phyloP scores from a whole-genome alignment of 2,113 vertebrate species.

The Hiodon alosoides region DNA sequence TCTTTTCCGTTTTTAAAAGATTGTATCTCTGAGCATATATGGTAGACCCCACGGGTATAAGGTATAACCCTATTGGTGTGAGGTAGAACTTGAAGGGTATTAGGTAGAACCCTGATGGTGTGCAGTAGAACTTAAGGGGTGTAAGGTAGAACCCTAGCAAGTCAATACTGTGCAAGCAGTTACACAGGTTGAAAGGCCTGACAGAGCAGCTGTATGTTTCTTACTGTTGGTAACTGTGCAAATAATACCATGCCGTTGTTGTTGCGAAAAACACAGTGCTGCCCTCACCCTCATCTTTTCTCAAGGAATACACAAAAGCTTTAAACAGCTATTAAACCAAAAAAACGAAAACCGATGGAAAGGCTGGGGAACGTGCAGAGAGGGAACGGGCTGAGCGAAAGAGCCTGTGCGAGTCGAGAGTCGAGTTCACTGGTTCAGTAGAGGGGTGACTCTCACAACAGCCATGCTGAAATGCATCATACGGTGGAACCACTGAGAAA shows the following conservation, averaged over 20 bases:
- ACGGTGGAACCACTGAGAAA: not conserved
- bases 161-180: not conserved
- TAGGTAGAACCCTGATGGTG: not conserved
- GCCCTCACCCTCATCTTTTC: constrained; percentile 46
- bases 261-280: constrained; percentile 38
- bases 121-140: not conserved
- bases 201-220: not conserved
- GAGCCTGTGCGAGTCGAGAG: constrained; percentile 22
- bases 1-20: constrained; percentile 3
- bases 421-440: not conserved
- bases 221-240: not conserved
- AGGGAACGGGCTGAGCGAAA: constrained; percentile 27
- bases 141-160: not conserved
- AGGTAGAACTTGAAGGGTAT: not conserved
- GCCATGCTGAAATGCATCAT: not conserved
- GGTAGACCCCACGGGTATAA: not conserved
- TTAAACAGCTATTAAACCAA: constrained; percentile 84
- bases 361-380: constrained; percentile 33
- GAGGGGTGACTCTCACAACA: constrained; percentile 31
- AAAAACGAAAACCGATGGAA: constrained; percentile 52
- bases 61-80: not conserved
- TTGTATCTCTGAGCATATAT: not conserved
- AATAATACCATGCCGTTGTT: not conserved
- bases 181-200: not conserved
- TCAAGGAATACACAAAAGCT: constrained; percentile 61